Percentiles rank a stretch among this genome's conserved stretches.
Conservation (phyloP, 2,113 vertebrate species). For the Gobio gobio region DNA sequence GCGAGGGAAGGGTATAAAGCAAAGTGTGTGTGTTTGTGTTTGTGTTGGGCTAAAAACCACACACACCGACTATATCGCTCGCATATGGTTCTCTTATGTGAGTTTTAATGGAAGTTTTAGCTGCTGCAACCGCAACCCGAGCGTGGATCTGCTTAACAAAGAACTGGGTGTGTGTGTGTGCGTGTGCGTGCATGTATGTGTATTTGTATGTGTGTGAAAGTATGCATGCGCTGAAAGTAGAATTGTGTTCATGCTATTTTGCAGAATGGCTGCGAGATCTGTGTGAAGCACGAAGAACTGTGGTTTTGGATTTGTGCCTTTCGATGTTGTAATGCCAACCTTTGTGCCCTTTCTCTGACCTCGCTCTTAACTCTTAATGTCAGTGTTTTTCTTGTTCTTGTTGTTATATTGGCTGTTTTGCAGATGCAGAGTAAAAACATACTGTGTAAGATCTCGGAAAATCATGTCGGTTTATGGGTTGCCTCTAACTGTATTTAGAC, state of each 20-base stretch:
- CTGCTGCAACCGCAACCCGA: constrained; percentile 49
- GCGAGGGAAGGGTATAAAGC: constrained; percentile 53
- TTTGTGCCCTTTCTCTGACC: constrained; percentile 35
- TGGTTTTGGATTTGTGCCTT: constrained; percentile 50
- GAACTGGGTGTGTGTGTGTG: constrained; percentile 45
- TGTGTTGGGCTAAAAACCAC: constrained; percentile 49
- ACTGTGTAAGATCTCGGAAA: background rate
- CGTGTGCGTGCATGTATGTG: constrained; percentile 58
- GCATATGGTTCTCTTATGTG: constrained; percentile 49
- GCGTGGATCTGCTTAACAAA: constrained; percentile 51
- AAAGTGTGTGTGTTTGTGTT: constrained; percentile 16
- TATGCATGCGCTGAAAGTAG: constrained; percentile 30
- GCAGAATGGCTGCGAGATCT: constrained; percentile 19
- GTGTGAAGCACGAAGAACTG: background rate
- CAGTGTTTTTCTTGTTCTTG: background rate
- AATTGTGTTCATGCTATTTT: constrained; percentile 46
- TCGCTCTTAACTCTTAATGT: background rate
- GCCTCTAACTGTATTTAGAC: background rate
- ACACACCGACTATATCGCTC: constrained; percentile 53
- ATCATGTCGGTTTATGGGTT: background rate
- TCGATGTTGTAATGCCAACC: constrained; percentile 36
- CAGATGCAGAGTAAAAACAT: background rate
- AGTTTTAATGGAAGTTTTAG: constrained; percentile 54
- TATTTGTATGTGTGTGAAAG: constrained; percentile 65
- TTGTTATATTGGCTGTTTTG: background rate